Conservation (phyloP, 2,113 vertebrate genomes). For the Axis porcinus region DNA sequence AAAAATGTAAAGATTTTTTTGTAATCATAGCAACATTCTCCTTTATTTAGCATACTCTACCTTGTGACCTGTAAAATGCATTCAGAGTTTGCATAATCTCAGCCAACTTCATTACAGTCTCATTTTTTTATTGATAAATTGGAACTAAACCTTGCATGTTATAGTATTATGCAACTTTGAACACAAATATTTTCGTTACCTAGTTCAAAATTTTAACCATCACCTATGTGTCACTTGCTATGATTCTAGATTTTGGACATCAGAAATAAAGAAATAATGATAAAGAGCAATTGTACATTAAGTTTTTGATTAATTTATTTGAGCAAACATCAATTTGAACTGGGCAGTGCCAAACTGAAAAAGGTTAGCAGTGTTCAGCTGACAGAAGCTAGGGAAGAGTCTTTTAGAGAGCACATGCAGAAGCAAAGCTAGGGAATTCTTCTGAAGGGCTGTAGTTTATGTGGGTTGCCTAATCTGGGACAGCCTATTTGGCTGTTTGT, state of each 20-base stretch:
- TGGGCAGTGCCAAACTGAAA: background rate
- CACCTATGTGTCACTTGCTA: background rate
- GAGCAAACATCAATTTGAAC: background rate
- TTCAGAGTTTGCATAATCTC: background rate
- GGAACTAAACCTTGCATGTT: background rate
- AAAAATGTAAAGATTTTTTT: background rate
- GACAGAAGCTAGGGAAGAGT: background rate
- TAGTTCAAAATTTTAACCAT: background rate
- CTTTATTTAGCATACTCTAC: background rate
- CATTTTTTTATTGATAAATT: background rate
- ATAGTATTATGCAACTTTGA: background rate
- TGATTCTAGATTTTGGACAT: background rate
- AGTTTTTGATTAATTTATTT: background rate
- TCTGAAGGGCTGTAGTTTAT: background rate
- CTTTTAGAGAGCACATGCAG: background rate
- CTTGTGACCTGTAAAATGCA: background rate
- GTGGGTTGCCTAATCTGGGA: background rate
- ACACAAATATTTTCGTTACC: background rate
- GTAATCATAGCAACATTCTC: background rate
- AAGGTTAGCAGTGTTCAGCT: background rate
- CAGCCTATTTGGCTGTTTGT: background rate
- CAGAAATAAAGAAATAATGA: background rate
- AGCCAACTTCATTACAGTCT: background rate
- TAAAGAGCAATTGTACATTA: background rate
- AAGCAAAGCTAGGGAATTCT: background rate